phyloP scores from a whole-genome alignment of 2,797 vertebrate genomes.

The Gastrophryne carolinensis region DNA sequence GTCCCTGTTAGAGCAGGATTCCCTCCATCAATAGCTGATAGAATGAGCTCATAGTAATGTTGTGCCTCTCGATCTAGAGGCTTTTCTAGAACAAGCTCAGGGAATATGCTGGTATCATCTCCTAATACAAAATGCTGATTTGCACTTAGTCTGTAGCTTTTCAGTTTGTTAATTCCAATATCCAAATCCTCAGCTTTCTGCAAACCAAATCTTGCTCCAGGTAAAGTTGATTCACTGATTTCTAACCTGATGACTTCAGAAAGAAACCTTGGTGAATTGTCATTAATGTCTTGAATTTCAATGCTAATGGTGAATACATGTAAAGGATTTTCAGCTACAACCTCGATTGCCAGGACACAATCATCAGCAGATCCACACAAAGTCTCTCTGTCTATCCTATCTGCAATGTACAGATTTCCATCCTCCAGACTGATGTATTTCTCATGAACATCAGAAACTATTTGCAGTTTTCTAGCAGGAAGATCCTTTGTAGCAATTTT shows the following conservation, averaged over 20 bases:
- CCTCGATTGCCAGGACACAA: slow-evolving; percentile 70
- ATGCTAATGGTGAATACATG: slow-evolving; percentile 66
- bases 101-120: slow-evolving; percentile 44
- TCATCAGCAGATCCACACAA: slow-evolving; percentile 62
- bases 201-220: slow-evolving; percentile 38
- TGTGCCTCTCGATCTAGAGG: slow-evolving; percentile 64
- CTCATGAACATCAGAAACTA: slow-evolving; percentile 63
- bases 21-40: slow-evolving; percentile 77
- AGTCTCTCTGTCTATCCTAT: slow-evolving; percentile 72
- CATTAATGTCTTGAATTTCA: slow-evolving; percentile 56
- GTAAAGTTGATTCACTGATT: slow-evolving; percentile 51
- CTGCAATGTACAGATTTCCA: slow-evolving; percentile 64
- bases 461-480: slow-evolving; percentile 63
- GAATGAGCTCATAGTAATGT: slow-evolving; percentile 57
- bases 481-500: slow-evolving; percentile 65
- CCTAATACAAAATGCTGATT: slow-evolving; percentile 61
- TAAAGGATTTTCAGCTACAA: slow-evolving; percentile 70
- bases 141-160: slow-evolving; percentile 50
- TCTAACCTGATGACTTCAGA: slow-evolving; percentile 31
- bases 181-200: slow-evolving; percentile 42
- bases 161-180: slow-evolving; percentile 34
- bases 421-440: slow-evolving; percentile 64
- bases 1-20: slow-evolving; percentile 71
- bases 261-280: slow-evolving; percentile 39
- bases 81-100: slow-evolving; percentile 70